Conservation (phyloP, 1,140 invertebrate species). For the Helicoverpa zea region DNA sequence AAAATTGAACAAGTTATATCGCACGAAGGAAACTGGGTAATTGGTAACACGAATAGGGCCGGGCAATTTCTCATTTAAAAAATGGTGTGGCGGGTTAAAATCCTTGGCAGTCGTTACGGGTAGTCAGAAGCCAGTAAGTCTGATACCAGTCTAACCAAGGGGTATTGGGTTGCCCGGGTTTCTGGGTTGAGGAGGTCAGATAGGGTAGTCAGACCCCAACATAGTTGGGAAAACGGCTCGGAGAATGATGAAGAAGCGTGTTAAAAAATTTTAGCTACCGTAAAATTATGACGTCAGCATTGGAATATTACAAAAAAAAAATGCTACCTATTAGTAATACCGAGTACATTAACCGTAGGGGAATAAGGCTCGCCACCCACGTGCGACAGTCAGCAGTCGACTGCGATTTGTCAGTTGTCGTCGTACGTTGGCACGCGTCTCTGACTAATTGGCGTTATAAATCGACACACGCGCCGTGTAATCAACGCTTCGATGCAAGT, state of each 20-base stretch:
- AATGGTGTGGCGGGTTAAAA: not conserved
- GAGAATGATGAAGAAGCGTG: too few relatives aligned
- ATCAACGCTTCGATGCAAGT: constrained; percentile 70
- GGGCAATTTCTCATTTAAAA: not conserved
- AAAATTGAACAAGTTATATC: constrained; percentile 11
- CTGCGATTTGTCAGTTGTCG: constrained; percentile 80
- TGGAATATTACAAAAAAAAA: constrained; percentile 30
- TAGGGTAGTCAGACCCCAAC: too few relatives aligned
- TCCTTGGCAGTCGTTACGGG: not conserved
- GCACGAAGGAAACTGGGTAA: not conserved
- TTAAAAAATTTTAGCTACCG: not conserved
- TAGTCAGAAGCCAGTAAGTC: too few relatives aligned
- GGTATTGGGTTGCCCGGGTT: too few relatives aligned
- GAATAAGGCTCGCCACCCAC: constrained; percentile 67
- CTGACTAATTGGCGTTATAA: constrained; percentile 83
- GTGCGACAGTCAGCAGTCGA: constrained; percentile 73
- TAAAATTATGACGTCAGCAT: not conserved
- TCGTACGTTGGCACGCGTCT: constrained; percentile 70
- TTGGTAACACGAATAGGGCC: not conserved
- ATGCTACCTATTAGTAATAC: constrained; percentile 44
- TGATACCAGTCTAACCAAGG: too few relatives aligned
- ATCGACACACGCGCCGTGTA: constrained; percentile 75
- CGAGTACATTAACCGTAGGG: constrained; percentile 45
- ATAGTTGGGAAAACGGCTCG: too few relatives aligned
- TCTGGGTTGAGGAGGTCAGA: too few relatives aligned